phyloP scores from a whole-genome alignment of 2,113 vertebrate genomes.

The Mola mola region DNA sequence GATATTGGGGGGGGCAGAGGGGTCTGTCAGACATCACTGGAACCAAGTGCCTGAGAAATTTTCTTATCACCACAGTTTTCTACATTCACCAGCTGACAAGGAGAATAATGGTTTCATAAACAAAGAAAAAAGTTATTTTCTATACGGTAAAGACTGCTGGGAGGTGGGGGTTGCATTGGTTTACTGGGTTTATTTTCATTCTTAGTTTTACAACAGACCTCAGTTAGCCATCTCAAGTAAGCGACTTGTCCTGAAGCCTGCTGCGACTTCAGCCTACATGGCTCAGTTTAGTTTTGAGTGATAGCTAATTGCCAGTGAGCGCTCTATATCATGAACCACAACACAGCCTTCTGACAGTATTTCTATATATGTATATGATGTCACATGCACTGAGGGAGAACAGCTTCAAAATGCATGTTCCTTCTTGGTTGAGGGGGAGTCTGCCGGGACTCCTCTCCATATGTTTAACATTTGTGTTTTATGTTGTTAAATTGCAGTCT shows the following conservation, averaged over 20 bases:
- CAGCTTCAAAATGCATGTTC: slow-evolving; percentile 35
- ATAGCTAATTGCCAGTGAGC: slow-evolving; percentile 37
- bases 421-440: slow-evolving; percentile 4
- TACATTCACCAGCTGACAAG: slow-evolving; percentile 7
- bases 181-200: no score
- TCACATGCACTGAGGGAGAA: slow-evolving; percentile 25
- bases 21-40: slow-evolving; percentile 9
- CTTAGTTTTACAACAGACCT: no score
- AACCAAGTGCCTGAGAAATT: background rate
- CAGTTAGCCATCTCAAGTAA: no score
- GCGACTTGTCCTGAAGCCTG: no score
- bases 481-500: slow-evolving; percentile 30
- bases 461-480: slow-evolving; percentile 38
- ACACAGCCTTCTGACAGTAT: slow-evolving; percentile 25
- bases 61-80: slow-evolving; percentile 17
- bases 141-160: no score
- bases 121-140: slow-evolving; percentile 6
- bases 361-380: slow-evolving; percentile 22
- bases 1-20: slow-evolving; percentile 18
- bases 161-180: background rate
- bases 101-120: slow-evolving; percentile 1
- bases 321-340: slow-evolving; percentile 50
- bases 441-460: slow-evolving; percentile 19
- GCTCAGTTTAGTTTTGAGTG: slow-evolving; percentile 43
- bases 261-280: slow-evolving; percentile 45